phyloP scores from a whole-genome alignment of 2,888 invertebrate genomes.

The Nymphalis urticae region DNA sequence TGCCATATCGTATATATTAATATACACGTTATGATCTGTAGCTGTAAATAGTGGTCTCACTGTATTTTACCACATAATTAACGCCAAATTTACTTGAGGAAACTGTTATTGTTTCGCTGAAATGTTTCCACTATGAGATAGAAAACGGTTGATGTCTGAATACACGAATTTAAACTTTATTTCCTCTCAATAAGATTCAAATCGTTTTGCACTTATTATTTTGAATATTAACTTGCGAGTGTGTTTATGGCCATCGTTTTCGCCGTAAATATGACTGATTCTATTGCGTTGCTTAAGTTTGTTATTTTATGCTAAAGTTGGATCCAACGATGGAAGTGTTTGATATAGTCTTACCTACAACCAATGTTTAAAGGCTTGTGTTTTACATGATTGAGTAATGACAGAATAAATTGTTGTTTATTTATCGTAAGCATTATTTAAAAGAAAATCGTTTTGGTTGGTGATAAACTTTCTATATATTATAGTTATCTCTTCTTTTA shows the following conservation, averaged over 20 bases:
- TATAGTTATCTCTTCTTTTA: no score
- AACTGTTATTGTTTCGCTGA: conserved; percentile 32
- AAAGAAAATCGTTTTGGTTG: no score
- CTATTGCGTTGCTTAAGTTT: conserved; percentile 10
- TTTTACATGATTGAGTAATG: no score
- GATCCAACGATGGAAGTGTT: background rate
- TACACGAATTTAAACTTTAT: background rate
- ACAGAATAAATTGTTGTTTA: no score
- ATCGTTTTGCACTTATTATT: background rate
- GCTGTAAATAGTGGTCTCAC: background rate
- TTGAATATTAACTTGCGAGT: conserved; percentile 3
- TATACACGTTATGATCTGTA: background rate
- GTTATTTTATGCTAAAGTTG: background rate
- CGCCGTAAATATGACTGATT: conserved; percentile 29
- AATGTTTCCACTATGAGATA: conserved; percentile 15
- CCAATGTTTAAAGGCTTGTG: no score
- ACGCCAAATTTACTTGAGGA: conserved; percentile 32
- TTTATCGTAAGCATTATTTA: no score
- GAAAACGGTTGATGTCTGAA: background rate
- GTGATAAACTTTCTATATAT: no score
- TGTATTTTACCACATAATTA: conserved; percentile 32
- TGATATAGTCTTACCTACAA: background rate
- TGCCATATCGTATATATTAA: background rate
- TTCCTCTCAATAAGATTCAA: background rate
- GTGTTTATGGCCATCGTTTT: conserved; percentile 23